Evolutionary conservation across 2,797 vertebrate species (phyloP), one percentile per base, ranked within the genome.

Genomic region (Ataeniobius toweri): DNA sequence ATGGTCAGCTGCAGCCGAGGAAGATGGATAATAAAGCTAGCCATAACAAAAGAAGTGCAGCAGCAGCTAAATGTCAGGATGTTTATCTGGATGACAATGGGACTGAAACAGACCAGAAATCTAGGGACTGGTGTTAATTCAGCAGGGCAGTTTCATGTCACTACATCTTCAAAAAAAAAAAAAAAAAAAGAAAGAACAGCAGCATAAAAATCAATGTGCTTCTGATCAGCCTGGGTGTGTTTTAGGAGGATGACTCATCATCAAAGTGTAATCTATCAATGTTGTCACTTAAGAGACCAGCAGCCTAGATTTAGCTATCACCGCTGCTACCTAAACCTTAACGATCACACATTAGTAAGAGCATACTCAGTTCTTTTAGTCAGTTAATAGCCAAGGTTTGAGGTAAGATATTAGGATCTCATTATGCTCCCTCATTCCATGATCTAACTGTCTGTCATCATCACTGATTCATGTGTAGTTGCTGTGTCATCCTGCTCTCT

Each of bases 1-100:
- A 79, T 83, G 86, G 92, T 95, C 94, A 94, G 94, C 94, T 88
- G 22, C 89, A 78, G 92, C 86, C 88, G 58, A 41, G 71, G 72
- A 83, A 84, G 85, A 80, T 53, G 76, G 84, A 88, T 80, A 87
- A 91, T 86, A 85, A 83, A 90, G 86, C 89, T 69, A 26, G 79
- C 76, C 68, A 89, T 77, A 88, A 96, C 95, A 96, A 95, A 94
- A 92, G 94, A 95, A 94, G 81, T 94, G 94, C 94, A 91, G 94
- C 83, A 89, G 82, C 91, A 91, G 94, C 94, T 92, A 92, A 95
- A 95, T 91, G 91, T 92, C 91, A 85, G 80, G 70, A 80, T 78
- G 80, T 88, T 91, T 92, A 89, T 90, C 85, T 67, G 86, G 91
- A 89, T 90, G 93, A 94, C 93, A 93, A 89, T 84, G 86, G 88